A percentile compares a stretch with the other conserved stretches of the same genome.
These are phyloP conservation scores for Hylyphantes graminicola DNA, from an alignment of 1,140 invertebrate species.

Conservation along the genomic window DNA sequence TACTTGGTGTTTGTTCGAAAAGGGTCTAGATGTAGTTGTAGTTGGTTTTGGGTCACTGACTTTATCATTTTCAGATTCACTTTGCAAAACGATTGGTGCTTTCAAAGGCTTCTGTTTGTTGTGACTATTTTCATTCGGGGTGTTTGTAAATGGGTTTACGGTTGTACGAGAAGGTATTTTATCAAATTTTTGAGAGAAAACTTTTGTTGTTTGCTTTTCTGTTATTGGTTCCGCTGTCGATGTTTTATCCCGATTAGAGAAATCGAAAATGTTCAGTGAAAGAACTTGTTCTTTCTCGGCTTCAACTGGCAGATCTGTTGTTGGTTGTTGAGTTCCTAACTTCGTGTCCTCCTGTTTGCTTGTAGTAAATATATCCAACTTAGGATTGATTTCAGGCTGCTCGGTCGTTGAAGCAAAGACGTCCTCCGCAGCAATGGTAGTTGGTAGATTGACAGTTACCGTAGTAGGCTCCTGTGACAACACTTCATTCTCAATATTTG, in stretches of 20 bases:
- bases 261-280: too few relatives aligned
- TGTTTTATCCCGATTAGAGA: too few relatives aligned
- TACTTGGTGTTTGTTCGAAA: background rate
- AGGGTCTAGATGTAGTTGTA: background rate
- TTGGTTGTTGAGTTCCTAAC: background rate
- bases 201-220: too few relatives aligned
- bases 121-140: background rate
- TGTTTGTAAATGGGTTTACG: too few relatives aligned
- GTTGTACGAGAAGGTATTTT: too few relatives aligned
- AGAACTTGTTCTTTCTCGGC: too few relatives aligned
- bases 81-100: background rate
- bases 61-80: background rate
- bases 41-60: background rate
- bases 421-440: slow-evolving; percentile 15
- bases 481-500: slow-evolving; percentile 37
- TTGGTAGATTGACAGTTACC: slow-evolving; percentile 42
- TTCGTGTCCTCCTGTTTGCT: background rate
- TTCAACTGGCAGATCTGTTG: too few relatives aligned
- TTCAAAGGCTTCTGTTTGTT: slow-evolving; percentile 1
- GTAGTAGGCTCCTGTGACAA: slow-evolving; percentile 3
- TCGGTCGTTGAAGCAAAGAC: slow-evolving; percentile 9
- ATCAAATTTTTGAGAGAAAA: too few relatives aligned
- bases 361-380: too few relatives aligned
- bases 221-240: too few relatives aligned
- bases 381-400: background rate